Percentiles rank a stretch among this genome's conserved stretches.
Evolutionary conservation across 2,113 vertebrate species (phyloP).

Genomic region (Hemiprocne comata): DNA sequence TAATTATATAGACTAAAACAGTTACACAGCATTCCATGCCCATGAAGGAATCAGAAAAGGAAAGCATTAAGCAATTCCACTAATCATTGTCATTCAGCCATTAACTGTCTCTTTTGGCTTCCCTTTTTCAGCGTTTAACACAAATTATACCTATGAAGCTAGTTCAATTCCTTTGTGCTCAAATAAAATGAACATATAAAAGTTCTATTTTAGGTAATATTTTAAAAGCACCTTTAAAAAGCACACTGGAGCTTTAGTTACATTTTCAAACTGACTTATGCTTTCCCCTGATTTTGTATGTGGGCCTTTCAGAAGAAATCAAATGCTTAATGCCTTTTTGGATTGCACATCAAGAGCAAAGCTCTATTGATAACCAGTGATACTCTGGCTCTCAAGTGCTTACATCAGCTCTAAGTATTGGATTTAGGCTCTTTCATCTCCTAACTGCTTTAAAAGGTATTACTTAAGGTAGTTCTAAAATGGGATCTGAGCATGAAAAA

Average conservation of each 20-base stretch:
- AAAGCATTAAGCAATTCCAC: slow-evolving; percentile 35
- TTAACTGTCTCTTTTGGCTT: slow-evolving; percentile 27
- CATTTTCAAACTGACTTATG: neutral
- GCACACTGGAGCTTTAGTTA: neutral
- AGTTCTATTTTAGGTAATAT: neutral
- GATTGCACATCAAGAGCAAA: neutral
- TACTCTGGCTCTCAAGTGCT: neutral
- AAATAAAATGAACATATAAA: neutral
- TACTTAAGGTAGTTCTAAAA: neutral
- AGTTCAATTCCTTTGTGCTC: neutral
- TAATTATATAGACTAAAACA: slow-evolving; percentile 62
- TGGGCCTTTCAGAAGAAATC: neutral
- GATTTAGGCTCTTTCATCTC: slow-evolving; percentile 11
- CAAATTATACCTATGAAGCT: neutral
- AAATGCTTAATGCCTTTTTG: neutral
- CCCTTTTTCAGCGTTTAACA: neutral
- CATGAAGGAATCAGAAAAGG: slow-evolving; percentile 45
- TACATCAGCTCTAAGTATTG: neutral
- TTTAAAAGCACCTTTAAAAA: slow-evolving; percentile 10
- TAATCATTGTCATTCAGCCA: slow-evolving; percentile 18
- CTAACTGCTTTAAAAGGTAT: neutral
- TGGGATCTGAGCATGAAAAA: neutral
- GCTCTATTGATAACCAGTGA: neutral
- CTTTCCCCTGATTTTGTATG: neutral
- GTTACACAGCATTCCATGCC: slow-evolving; percentile 53